A percentile compares a stretch with the other conserved stretches of the same genome.
Conservation (phyloP, 2,113 vertebrate genomes). For the Alectura lathami region DNA sequence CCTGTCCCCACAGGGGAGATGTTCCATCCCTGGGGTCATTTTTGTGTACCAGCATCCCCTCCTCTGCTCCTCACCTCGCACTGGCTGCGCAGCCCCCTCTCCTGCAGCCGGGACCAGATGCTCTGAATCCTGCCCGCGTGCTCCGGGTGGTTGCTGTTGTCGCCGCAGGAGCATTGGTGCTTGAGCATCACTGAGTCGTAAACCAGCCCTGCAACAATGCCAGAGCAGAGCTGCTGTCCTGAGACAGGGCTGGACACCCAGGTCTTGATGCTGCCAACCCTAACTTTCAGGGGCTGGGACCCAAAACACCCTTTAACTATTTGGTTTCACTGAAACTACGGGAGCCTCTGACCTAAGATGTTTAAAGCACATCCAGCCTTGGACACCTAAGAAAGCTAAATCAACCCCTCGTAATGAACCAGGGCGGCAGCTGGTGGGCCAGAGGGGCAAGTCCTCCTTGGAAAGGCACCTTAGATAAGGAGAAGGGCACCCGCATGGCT, state of each 20-base stretch:
- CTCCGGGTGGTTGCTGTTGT: conserved; percentile 89
- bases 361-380: background rate
- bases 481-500: accelerated
- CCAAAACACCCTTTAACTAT: accelerated
- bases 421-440: background rate
- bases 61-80: conserved; percentile 82
- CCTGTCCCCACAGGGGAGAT: no score
- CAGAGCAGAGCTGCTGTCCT: background rate
- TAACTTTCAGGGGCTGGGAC: accelerated
- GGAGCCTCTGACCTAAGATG: background rate
- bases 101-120: conserved; percentile 91
- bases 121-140: conserved; percentile 88
- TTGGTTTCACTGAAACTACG: accelerated
- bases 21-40: no score
- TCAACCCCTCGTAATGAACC: background rate
- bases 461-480: background rate
- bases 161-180: conserved; percentile 89
- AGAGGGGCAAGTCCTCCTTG: background rate
- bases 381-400: background rate
- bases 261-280: background rate
- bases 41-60: accelerated
- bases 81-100: conserved; percentile 84
- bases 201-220: conserved; percentile 81
- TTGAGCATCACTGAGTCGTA: conserved; percentile 93
- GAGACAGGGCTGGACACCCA: accelerated